phyloP scores from a whole-genome alignment of 2,888 invertebrate genomes.

The Melanostoma mellinum region DNA sequence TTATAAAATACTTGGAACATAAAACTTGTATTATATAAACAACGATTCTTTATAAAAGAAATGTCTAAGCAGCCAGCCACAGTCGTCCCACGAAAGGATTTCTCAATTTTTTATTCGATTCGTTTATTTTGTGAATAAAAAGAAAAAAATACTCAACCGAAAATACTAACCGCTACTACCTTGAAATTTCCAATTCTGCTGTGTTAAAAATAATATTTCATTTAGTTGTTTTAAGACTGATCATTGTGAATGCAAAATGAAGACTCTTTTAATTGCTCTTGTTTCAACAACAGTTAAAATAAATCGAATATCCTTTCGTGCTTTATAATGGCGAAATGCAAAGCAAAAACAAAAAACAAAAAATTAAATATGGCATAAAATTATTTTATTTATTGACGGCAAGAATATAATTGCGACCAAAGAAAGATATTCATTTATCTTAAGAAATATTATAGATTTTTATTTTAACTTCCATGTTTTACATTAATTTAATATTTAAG shows the following conservation, averaged over 20 bases:
- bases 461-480: not conserved
- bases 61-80: slow-evolving; percentile 16
- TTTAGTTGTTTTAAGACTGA: slow-evolving; percentile 56
- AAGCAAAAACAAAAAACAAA: slow-evolving; percentile 4
- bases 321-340: slow-evolving; percentile 20
- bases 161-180: slow-evolving; percentile 72
- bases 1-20: not conserved
- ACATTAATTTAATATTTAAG: slow-evolving; percentile 3
- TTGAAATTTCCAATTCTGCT: slow-evolving; percentile 51
- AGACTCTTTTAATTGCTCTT: slow-evolving; percentile 42
- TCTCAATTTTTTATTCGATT: not conserved
- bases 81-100: slow-evolving; percentile 52
- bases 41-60: slow-evolving; percentile 35
- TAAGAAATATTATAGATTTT: slow-evolving; percentile 7
- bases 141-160: slow-evolving; percentile 60
- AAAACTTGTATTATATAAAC: slow-evolving; percentile 2
- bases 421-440: slow-evolving; percentile 45
- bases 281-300: slow-evolving; percentile 15
- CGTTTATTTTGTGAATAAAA: slow-evolving; percentile 5
- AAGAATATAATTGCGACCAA: slow-evolving; percentile 46
- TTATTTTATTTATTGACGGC: not conserved
- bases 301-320: slow-evolving; percentile 41
- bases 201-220: slow-evolving; percentile 26
- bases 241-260: slow-evolving; percentile 43
- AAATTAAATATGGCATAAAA: not conserved